These are phyloP conservation scores for Branchinecta sandiegonensis DNA, from an alignment of 2,888 invertebrate genomes.

Conservation along the genomic window DNA sequence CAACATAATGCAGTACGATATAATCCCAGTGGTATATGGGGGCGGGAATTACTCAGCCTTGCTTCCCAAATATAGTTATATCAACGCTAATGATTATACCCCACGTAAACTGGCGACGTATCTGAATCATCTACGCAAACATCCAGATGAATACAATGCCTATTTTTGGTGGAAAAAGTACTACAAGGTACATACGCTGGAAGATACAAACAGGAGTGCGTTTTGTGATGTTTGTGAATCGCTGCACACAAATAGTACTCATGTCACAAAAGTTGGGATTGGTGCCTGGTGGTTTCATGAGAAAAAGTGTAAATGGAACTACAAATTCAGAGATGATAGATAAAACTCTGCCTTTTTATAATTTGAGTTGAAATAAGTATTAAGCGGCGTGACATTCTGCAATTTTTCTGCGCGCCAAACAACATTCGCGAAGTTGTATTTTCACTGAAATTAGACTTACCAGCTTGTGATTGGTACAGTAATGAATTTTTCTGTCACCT, in stretches of 20 bases:
- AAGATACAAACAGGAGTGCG: slow-evolving; percentile 14
- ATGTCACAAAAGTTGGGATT: too few species aligned
- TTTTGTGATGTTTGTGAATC: slow-evolving; percentile 22
- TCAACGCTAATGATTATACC: slow-evolving; percentile 89
- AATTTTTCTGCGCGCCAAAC: too few species aligned
- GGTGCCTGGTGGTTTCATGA: too few species aligned
- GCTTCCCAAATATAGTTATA: slow-evolving; percentile 78
- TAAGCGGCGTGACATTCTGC: too few species aligned
- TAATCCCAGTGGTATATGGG: slow-evolving; percentile 90
- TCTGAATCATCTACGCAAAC: slow-evolving; percentile 62
- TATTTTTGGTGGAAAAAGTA: slow-evolving; percentile 72
- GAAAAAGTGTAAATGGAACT: too few species aligned
- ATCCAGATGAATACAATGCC: slow-evolving; percentile 80
- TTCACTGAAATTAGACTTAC: too few species aligned
- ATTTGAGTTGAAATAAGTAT: too few species aligned
- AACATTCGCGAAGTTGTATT: too few species aligned
- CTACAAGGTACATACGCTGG: slow-evolving; percentile 19
- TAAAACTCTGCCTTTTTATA: too few species aligned
- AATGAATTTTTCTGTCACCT: too few species aligned
- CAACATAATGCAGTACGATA: slow-evolving; percentile 50
- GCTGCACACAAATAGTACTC: not conserved
- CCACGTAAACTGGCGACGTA: slow-evolving; percentile 75
- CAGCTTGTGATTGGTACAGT: too few species aligned
- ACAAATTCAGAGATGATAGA: too few species aligned
- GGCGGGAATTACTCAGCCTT: slow-evolving; percentile 77